phyloP scores from a whole-genome alignment of 2,888 invertebrate genomes.

The Cremastobaeus sp. region DNA sequence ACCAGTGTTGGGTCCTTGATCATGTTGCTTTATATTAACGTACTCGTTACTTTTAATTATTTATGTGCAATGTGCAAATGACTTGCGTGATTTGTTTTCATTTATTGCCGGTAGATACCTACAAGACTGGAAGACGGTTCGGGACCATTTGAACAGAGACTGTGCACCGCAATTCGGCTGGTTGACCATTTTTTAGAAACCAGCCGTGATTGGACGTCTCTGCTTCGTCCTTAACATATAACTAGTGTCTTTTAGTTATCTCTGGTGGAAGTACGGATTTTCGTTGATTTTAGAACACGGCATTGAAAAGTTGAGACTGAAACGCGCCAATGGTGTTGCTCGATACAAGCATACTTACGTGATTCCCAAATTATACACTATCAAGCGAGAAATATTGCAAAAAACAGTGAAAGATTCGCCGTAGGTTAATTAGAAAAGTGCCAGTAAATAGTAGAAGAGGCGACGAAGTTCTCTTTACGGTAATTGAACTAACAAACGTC shows the following conservation, averaged over 20 bases:
- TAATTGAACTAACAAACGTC: conserved; percentile 76
- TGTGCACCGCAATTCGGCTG: no score
- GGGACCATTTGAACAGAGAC: conserved; percentile 56
- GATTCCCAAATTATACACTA: no score
- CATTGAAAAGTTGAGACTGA: no score
- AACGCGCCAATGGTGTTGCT: conserved; percentile 23
- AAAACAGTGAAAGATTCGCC: conserved; percentile 66
- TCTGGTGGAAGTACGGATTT: conserved; percentile 6
- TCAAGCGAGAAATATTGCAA: no score
- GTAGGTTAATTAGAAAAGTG: conserved; percentile 78
- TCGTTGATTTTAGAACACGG: not conserved
- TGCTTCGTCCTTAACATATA: conserved; percentile 54
- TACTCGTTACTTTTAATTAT: no score
- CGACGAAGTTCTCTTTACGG: conserved; percentile 70
- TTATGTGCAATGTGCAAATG: not conserved
- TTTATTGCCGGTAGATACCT: conserved; percentile 36
- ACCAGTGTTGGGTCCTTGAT: no score
- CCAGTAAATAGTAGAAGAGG: conserved; percentile 72
- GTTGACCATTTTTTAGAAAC: no score
- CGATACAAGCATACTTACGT: conserved; percentile 12
- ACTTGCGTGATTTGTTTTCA: not conserved
- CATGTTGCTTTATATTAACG: no score
- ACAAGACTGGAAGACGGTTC: conserved; percentile 55
- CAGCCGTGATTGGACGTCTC: conserved; percentile 49
- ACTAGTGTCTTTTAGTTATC: conserved; percentile 49